phyloP scores from a whole-genome alignment of 2,888 invertebrate genomes.

The Tiphia femorata region DNA sequence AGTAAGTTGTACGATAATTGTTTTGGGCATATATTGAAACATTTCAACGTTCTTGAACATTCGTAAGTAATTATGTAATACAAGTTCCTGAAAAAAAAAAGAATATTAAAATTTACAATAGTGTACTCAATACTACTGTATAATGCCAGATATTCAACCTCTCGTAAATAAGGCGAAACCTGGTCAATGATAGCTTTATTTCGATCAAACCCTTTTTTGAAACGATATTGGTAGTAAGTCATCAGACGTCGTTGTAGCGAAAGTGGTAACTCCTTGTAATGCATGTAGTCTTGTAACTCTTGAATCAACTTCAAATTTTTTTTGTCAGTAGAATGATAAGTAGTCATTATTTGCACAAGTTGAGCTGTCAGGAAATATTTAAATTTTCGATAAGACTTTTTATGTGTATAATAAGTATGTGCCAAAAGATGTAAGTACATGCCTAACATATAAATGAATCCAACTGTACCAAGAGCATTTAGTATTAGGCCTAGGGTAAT shows the following conservation, averaged over 20 bases:
- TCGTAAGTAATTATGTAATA: constrained; percentile 60
- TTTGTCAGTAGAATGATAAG: constrained; percentile 45
- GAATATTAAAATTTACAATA: constrained; percentile 1
- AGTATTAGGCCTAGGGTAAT: constrained; percentile 54
- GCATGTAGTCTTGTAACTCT: constrained; percentile 68
- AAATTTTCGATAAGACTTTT: too few species aligned
- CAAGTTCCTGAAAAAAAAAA: constrained; percentile 55
- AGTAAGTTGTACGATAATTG: constrained; percentile 57
- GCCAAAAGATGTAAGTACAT: constrained; percentile 3
- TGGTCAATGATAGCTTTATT: constrained; percentile 64
- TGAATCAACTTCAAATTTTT: constrained; percentile 50
- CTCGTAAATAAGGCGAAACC: constrained; percentile 62
- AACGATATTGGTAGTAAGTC: constrained; percentile 65
- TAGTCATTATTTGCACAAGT: constrained; percentile 50
- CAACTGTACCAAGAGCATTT: constrained; percentile 54
- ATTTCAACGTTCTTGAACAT: constrained; percentile 64
- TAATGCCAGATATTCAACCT: constrained; percentile 40
- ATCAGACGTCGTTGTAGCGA: constrained; percentile 61
- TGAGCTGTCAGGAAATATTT: too few species aligned
- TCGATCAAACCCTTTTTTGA: constrained; percentile 65
- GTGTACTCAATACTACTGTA: background rate
- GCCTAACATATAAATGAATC: constrained; percentile 58
- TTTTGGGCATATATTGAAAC: constrained; percentile 62
- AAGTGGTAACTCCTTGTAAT: constrained; percentile 66
- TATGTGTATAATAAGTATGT: background rate